Evolutionary conservation across 1,140 invertebrate genomes (phyloP), one percentile per base, ranked within the genome.

Genomic region (Papilio polyxenes): DNA sequence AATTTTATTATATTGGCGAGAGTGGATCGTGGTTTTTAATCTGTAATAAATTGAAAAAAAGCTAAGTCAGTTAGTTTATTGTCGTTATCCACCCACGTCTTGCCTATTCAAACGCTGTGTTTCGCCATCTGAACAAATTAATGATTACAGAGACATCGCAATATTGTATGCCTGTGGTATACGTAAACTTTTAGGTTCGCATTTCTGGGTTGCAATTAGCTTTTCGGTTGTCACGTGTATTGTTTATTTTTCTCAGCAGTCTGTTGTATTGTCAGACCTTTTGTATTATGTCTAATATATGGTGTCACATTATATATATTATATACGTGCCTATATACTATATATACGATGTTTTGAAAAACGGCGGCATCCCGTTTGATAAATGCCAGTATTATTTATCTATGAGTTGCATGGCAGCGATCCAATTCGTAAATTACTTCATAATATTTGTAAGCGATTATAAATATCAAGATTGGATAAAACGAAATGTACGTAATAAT

Each of bases 361-460:
- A 79, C 40, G 13, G 53, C 76, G 37, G 31, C 49, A 37, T 79
- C 31, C n/a, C 76, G 51, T 49, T 78, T 79, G 76, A 79, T 79
- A 59, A 59, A 79, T 79, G 76, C 76, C 37, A 59, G 51, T 56
- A n/a, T 80, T 49, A 69, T 65, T 80, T 44, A 69, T 80, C 78
- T 80, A 80, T 51, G 62, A 10, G 37, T 80, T 65, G 62, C 78
- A 49, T 80, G 78, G 78, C 78, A 80, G 40, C 59, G n/a, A 4
- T 48, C 78, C 78, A 80, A 80, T 80, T 49, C 59, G 78, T 69
- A 65, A 80, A 80, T 80, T 80, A 65, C 78, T 69, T 80, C 78
- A 80, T 51, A 80, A 65, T 44, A 56, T 62, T 59, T 79, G 76
- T 80, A 65, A 69, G 78, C 78, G 78, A 80, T 69, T 80, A 80